Percentiles rank a stretch among this genome's conserved stretches.
Conservation (phyloP, 2,113 vertebrate genomes). For the Oryzias javanicus region DNA sequence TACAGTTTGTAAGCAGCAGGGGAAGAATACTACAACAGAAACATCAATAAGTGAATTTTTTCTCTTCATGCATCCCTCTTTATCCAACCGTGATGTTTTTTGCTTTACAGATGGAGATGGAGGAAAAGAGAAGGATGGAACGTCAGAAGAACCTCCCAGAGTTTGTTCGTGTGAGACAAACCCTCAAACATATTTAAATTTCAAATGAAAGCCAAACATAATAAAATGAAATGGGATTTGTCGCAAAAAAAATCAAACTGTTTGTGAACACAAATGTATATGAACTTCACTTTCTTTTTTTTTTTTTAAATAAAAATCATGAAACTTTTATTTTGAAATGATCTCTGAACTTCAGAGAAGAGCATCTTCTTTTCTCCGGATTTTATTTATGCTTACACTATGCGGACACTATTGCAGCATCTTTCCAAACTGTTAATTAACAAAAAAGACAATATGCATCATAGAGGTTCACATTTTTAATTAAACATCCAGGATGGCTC, state of each 20-base stretch:
- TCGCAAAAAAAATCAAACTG: too few relatives aligned
- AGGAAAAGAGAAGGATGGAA: conserved; percentile 36
- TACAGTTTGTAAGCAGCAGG: conserved; percentile 23
- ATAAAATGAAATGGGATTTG: too few relatives aligned
- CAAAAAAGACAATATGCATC: background rate
- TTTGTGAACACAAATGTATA: too few relatives aligned
- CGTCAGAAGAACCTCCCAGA: conserved; percentile 41
- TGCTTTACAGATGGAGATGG: conserved; percentile 55
- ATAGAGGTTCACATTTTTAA: conserved; percentile 34
- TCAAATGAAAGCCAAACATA: background rate
- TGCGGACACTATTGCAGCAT: background rate
- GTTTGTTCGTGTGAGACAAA: conserved; percentile 65
- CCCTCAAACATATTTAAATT: conserved; percentile 47
- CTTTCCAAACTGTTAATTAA: background rate
- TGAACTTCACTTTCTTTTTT: too few relatives aligned
- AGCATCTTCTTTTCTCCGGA: background rate
- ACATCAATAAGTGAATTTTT: background rate
- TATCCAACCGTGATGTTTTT: conserved; percentile 3
- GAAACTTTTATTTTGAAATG: too few relatives aligned
- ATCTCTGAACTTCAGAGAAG: too few relatives aligned
- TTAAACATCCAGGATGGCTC: conserved; percentile 51
- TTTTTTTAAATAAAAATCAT: too few relatives aligned
- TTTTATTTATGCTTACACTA: background rate
- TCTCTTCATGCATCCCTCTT: background rate
- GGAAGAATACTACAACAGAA: background rate